Evolutionary conservation across 2,888 invertebrate species (phyloP).

Genomic region (Melanotus villosus): DNA sequence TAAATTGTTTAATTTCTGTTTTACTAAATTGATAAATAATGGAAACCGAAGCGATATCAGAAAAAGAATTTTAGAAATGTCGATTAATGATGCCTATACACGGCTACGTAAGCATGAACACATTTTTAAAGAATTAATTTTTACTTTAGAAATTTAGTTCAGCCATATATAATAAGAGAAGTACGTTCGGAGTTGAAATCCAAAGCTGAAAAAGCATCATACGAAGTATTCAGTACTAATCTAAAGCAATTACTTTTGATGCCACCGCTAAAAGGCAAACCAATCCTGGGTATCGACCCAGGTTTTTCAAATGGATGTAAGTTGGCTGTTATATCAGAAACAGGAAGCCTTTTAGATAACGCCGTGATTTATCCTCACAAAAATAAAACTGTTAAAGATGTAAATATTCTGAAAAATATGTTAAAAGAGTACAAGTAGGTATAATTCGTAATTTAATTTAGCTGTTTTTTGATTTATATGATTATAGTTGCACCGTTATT

Average conservation of each 20-base stretch:
- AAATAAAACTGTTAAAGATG: conserved; percentile 67
- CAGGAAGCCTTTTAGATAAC: conserved; percentile 79
- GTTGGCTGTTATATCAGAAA: conserved; percentile 83
- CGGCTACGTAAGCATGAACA: conserved; percentile 67
- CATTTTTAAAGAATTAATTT: conserved; percentile 6
- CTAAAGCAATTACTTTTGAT: conserved; percentile 86
- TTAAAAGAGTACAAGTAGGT: conserved; percentile 73
- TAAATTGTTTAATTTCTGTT: conserved; percentile 72
- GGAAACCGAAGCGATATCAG: conserved; percentile 65
- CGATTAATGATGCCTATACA: conserved; percentile 75
- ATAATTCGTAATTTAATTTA: conserved; percentile 1
- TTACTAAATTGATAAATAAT: conserved; percentile 66
- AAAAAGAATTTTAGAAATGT: conserved; percentile 68
- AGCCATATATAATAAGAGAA: conserved; percentile 78
- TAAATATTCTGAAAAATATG: conserved; percentile 70
- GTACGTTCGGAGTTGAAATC: conserved; percentile 81
- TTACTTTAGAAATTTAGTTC: conserved; percentile 65
- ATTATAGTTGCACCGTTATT: conserved; percentile 81
- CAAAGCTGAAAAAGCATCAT: conserved; percentile 84
- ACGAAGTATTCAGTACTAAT: conserved; percentile 88
- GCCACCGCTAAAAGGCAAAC: conserved; percentile 84
- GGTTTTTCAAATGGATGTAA: conserved; percentile 93
- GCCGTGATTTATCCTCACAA: conserved; percentile 79
- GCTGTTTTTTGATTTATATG: background rate
- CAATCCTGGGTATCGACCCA: conserved; percentile 90